phyloP scores from a whole-genome alignment of 2,888 invertebrate species.

The Agonum fuliginosum region DNA sequence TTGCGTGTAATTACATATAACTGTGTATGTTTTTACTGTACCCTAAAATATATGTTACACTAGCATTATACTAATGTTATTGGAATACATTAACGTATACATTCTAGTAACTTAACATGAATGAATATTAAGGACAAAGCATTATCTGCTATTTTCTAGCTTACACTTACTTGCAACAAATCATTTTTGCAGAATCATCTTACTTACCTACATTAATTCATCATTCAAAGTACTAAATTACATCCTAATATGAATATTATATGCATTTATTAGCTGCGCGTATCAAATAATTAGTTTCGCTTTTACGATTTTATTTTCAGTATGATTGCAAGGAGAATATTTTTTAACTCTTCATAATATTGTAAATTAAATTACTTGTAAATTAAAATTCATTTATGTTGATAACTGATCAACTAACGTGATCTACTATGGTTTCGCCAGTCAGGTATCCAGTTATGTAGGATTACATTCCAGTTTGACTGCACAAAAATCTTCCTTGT shows the following conservation, averaged over 20 bases:
- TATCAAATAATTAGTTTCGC: too few species aligned
- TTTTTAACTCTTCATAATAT: too few species aligned
- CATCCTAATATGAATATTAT: background rate
- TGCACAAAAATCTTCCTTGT: too few species aligned
- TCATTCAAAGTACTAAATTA: background rate
- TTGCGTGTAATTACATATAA: constrained; percentile 2
- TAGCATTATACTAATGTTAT: background rate
- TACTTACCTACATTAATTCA: background rate
- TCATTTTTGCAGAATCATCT: background rate
- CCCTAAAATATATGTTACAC: constrained; percentile 2
- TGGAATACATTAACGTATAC: background rate
- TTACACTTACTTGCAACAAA: background rate
- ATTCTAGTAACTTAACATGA: background rate
- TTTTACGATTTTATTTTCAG: too few species aligned
- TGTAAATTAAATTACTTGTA: too few species aligned
- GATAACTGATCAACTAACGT: too few species aligned
- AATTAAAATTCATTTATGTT: too few species aligned
- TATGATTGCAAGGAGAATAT: too few species aligned
- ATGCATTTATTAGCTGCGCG: background rate
- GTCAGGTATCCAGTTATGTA: too few species aligned
- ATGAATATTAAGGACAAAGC: background rate
- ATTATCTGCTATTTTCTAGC: background rate
- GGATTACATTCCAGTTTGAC: too few species aligned
- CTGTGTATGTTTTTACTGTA: constrained; percentile 2
- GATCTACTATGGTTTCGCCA: too few species aligned